Evolutionary conservation across 2,797 vertebrate genomes (phyloP).

Genomic region (Erithacus rubecula): DNA sequence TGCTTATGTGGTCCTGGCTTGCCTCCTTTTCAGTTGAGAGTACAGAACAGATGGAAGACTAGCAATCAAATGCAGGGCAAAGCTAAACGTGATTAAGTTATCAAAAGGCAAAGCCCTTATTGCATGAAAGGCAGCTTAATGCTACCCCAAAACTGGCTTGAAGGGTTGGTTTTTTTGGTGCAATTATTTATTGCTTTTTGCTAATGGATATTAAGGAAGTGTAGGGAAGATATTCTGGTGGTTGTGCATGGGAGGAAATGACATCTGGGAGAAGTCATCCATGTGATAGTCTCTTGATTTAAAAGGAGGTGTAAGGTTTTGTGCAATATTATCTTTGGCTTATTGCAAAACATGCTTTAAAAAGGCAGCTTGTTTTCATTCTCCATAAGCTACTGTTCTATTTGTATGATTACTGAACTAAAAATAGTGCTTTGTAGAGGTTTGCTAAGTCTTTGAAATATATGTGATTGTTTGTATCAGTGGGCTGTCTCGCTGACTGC

Average conservation of each 20-base stretch:
- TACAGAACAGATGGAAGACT: neutral
- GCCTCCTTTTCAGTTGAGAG: neutral
- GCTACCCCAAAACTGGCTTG: neutral
- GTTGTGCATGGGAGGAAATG: neutral
- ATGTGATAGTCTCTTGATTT: neutral
- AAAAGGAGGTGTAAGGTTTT: neutral
- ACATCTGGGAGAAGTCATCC: neutral
- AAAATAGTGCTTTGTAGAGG: neutral
- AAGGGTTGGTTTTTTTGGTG: neutral
- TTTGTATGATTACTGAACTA: neutral
- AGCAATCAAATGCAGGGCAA: neutral
- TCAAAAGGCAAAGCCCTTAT: slow-evolving; percentile 5
- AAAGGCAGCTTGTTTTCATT: neutral
- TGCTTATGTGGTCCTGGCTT: neutral
- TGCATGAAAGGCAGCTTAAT: slow-evolving; percentile 20
- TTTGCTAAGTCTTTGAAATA: neutral
- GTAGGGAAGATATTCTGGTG: neutral
- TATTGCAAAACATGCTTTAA: neutral
- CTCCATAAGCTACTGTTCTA: neutral
- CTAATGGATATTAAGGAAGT: neutral
- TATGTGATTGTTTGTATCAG: neutral
- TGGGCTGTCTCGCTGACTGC: neutral
- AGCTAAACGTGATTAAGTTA: slow-evolving; percentile 20
- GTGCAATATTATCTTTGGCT: neutral
- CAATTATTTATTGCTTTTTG: neutral